Evolutionary conservation across 2,888 invertebrate species (phyloP).

Genomic region (Melipona bicolor): DNA sequence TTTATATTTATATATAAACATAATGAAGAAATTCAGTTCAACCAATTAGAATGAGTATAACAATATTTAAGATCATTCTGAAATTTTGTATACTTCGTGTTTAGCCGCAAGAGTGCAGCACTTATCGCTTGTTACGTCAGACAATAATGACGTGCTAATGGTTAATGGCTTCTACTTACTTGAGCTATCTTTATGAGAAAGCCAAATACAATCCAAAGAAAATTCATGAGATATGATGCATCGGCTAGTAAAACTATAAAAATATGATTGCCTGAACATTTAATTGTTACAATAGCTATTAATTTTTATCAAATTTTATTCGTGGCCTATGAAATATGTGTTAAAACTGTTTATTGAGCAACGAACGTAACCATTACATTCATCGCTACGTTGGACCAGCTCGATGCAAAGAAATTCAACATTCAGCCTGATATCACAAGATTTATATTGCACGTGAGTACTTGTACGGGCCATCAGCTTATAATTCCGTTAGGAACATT

Average conservation of each 20-base stretch:
- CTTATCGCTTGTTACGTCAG: constrained; percentile 69
- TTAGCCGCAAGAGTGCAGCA: constrained; percentile 60
- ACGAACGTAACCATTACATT: constrained; percentile 70
- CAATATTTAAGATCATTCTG: constrained; percentile 38
- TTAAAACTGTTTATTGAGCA: constrained; percentile 63
- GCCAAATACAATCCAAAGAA: constrained; percentile 84
- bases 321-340: constrained; percentile 70
- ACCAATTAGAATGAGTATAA: constrained; percentile 37
- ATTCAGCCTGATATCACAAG: constrained; percentile 72
- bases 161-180: constrained; percentile 78
- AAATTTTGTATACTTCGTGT: constrained; percentile 13
- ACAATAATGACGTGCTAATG: constrained; percentile 71
- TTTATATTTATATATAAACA: constrained; percentile 15
- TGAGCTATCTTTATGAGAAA: constrained; percentile 76
- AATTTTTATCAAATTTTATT: constrained; percentile 64
- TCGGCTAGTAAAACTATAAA: constrained; percentile 86
- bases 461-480: constrained; percentile 19
- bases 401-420: constrained; percentile 76
- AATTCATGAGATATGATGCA: constrained; percentile 87
- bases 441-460: constrained; percentile 78
- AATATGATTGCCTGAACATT: constrained; percentile 84
- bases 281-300: constrained; percentile 64
- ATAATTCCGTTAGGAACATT: constrained; percentile 24
- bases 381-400: constrained; percentile 72
- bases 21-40: constrained; percentile 21